Evolutionary conservation across 2,888 invertebrate genomes (phyloP).

Genomic region (Sialis fuliginosa): DNA sequence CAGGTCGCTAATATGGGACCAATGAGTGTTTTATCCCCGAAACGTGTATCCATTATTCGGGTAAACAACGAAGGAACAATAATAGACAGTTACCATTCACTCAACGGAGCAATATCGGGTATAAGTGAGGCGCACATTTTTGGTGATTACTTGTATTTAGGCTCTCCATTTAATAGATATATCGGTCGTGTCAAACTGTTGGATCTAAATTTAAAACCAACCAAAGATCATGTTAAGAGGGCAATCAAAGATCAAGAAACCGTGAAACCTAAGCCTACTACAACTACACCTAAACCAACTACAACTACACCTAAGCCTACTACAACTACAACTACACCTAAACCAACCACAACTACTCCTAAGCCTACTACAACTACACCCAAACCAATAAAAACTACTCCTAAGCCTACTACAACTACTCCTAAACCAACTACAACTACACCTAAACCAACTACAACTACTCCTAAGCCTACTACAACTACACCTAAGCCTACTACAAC

Average conservation of each 20-base stretch:
- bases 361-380: constrained; percentile 4
- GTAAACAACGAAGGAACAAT: constrained; percentile 56
- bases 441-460: constrained; percentile 9
- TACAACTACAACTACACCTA: constrained; percentile 5
- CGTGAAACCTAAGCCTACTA: background rate
- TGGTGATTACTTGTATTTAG: constrained; percentile 44
- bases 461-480: constrained; percentile 9
- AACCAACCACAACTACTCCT: constrained; percentile 2
- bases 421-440: constrained; percentile 12
- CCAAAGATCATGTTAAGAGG: background rate
- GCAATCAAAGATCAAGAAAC: constrained; percentile 1
- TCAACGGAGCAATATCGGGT: constrained; percentile 31
- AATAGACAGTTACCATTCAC: constrained; percentile 45
- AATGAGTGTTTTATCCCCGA: constrained; percentile 21
- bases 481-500: constrained; percentile 1
- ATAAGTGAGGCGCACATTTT: constrained; percentile 51
- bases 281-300: constrained; percentile 8
- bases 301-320: constrained; percentile 7
- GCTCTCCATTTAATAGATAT: constrained; percentile 47
- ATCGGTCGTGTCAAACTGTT: constrained; percentile 44
- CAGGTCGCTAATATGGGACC: constrained; percentile 49
- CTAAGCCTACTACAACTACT: constrained; percentile 12
- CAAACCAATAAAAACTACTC: constrained; percentile 8
- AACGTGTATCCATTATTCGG: constrained; percentile 39
- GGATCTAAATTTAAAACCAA: background rate